Conservation (phyloP, 2,888 invertebrate species). For the Andrena flavipes region DNA sequence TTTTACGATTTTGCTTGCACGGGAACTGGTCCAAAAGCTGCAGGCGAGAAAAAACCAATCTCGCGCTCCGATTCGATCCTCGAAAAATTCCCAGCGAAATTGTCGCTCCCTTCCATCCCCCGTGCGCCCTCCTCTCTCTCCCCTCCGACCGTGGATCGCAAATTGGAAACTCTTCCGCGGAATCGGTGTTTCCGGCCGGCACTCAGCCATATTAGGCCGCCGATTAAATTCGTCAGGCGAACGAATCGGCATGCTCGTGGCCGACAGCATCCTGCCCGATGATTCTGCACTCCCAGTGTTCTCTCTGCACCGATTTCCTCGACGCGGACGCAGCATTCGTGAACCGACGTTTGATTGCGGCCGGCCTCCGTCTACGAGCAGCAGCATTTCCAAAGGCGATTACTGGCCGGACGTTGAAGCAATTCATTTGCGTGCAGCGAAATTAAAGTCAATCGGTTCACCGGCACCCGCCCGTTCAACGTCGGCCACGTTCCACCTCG, state of each 20-base stretch:
- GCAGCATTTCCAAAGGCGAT: slow-evolving; percentile 71
- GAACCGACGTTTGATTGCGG: slow-evolving; percentile 69
- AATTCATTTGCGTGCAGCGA: slow-evolving; percentile 71
- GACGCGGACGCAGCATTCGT: slow-evolving; percentile 47
- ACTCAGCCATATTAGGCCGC: slow-evolving; percentile 27
- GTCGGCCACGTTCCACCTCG: slow-evolving; percentile 42
- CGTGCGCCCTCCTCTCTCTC: neutral
- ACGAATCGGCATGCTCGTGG: slow-evolving; percentile 20
- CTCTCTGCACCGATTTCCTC: slow-evolving; percentile 50
- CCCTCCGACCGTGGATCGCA: slow-evolving; percentile 11
- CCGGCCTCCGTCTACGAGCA: slow-evolving; percentile 57
- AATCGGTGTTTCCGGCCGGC: slow-evolving; percentile 28
- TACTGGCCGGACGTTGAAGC: slow-evolving; percentile 66
- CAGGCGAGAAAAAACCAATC: slow-evolving; percentile 38
- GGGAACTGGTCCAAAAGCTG: slow-evolving; percentile 25
- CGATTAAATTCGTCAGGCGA: slow-evolving; percentile 51
- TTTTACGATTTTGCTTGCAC: slow-evolving; percentile 46
- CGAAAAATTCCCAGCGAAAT: slow-evolving; percentile 18
- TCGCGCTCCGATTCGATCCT: slow-evolving; percentile 10
- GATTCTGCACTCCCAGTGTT: slow-evolving; percentile 3
- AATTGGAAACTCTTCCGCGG: slow-evolving; percentile 42
- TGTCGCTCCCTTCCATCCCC: neutral
- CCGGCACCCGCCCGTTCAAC: slow-evolving; percentile 25
- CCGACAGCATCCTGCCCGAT: slow-evolving; percentile 9
- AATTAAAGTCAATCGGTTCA: slow-evolving; percentile 68